phyloP scores from a whole-genome alignment of 2,113 vertebrate genomes.

The Agelaius phoeniceus region DNA sequence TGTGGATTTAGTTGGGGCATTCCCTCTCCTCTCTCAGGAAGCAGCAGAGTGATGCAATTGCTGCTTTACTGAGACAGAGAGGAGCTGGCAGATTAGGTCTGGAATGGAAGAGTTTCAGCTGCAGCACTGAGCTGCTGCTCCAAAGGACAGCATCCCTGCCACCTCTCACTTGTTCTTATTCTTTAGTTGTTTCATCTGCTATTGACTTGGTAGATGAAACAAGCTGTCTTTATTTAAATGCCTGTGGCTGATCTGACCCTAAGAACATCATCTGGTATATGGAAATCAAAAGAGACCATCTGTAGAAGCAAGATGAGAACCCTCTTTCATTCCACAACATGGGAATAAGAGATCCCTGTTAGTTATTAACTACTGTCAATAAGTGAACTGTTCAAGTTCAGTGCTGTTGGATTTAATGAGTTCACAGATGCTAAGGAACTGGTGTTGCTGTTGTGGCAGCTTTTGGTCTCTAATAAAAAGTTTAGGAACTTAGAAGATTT shows the following conservation, averaged over 20 bases:
- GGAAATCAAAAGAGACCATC: not conserved
- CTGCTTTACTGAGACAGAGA: not conserved
- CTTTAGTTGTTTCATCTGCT: not conserved
- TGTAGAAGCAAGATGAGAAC: not conserved
- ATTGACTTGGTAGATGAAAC: not conserved
- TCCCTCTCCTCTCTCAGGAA: not conserved
- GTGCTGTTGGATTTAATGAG: not conserved
- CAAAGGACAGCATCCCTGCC: not conserved
- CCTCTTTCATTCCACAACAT: not conserved
- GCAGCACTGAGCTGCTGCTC: not conserved
- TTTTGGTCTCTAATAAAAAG: not conserved
- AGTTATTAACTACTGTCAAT: not conserved
- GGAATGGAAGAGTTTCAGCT: not conserved
- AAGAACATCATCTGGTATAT: not conserved
- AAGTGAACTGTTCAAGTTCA: not conserved
- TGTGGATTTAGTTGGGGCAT: not conserved
- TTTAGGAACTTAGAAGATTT: not conserved
- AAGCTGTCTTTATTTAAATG: not conserved
- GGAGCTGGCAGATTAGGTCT: not conserved
- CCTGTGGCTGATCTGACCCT: not conserved
- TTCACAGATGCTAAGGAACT: not conserved
- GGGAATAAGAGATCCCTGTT: not conserved
- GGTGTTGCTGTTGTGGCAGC: not conserved
- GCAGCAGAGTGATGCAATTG: not conserved
- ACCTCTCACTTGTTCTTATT: not conserved